Evolutionary conservation across 2,113 vertebrate species (phyloP).

Genomic region (Alethe castanea): DNA sequence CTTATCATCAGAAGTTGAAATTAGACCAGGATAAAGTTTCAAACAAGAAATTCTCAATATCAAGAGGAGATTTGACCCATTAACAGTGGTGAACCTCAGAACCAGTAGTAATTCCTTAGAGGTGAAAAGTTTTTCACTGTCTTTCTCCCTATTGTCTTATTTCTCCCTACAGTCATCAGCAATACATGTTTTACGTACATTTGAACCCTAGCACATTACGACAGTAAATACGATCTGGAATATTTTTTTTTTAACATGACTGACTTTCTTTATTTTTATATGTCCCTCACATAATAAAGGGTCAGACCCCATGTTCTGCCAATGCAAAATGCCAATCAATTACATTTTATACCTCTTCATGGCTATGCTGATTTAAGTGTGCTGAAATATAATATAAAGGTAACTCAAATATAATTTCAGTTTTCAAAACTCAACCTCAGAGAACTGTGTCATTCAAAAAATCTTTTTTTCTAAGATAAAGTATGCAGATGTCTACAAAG

Average conservation of each 20-base stretch:
- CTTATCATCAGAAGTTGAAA: neutral
- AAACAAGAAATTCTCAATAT: neutral
- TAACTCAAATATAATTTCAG: neutral
- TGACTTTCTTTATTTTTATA: neutral
- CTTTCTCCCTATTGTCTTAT: neutral
- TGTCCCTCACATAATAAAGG: neutral
- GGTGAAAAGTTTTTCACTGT: neutral
- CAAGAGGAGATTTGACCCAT: neutral
- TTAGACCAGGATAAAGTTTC: neutral
- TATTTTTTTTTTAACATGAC: neutral
- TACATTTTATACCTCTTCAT: neutral
- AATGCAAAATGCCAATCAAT: neutral
- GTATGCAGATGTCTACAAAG: neutral
- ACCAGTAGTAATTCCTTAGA: neutral
- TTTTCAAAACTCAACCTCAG: neutral
- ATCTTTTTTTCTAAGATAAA: neutral
- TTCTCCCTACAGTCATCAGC: neutral
- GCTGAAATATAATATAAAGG: neutral
- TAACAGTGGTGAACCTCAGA: neutral
- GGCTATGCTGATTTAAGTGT: neutral
- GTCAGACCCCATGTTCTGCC: neutral
- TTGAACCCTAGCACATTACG: neutral
- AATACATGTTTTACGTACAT: neutral
- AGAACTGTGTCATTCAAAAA: neutral
- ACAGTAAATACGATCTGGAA: neutral